phyloP scores from a whole-genome alignment of 1,140 invertebrate species.

The Plodia interpunctella region DNA sequence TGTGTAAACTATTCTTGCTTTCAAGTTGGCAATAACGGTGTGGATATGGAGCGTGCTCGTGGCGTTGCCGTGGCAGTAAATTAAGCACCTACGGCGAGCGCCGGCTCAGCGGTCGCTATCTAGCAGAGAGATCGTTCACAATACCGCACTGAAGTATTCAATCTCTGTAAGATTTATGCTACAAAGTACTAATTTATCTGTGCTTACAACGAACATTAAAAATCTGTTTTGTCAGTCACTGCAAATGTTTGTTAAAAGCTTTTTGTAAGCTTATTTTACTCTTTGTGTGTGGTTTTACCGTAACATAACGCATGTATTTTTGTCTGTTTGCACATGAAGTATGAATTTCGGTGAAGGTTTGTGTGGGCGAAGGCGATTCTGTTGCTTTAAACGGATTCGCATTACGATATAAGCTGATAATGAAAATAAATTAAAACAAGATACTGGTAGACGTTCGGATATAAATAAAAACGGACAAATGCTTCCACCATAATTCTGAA shows the following conservation, averaged over 20 bases:
- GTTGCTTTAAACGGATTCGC: too few species aligned
- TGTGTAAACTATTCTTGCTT: slow-evolving; percentile 69
- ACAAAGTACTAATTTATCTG: slow-evolving; percentile 2
- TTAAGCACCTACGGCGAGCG: slow-evolving; percentile 47
- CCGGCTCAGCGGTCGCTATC: slow-evolving; percentile 44
- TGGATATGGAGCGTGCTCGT: slow-evolving; percentile 70
- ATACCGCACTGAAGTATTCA: slow-evolving; percentile 14
- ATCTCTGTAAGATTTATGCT: not conserved
- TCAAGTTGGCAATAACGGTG: slow-evolving; percentile 72
- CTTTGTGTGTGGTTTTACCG: too few species aligned
- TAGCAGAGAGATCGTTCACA: slow-evolving; percentile 43
- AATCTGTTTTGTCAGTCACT: too few species aligned
- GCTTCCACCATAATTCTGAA: slow-evolving; percentile 17
- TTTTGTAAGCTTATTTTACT: too few species aligned
- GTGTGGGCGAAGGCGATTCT: too few species aligned
- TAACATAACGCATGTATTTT: too few species aligned
- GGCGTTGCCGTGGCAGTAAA: slow-evolving; percentile 72
- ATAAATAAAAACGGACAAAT: slow-evolving; percentile 3
- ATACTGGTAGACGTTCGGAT: too few species aligned
- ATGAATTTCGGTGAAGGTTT: too few species aligned
- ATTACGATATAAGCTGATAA: slow-evolving; percentile 7
- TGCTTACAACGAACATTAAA: not conserved
- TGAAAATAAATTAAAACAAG: not conserved
- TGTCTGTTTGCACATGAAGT: too few species aligned
- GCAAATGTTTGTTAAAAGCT: too few species aligned